A percentile compares a stretch with the other conserved stretches of the same genome.
phyloP scores from a whole-genome alignment of 2,888 invertebrate species.

The Agrochola circellaris region DNA sequence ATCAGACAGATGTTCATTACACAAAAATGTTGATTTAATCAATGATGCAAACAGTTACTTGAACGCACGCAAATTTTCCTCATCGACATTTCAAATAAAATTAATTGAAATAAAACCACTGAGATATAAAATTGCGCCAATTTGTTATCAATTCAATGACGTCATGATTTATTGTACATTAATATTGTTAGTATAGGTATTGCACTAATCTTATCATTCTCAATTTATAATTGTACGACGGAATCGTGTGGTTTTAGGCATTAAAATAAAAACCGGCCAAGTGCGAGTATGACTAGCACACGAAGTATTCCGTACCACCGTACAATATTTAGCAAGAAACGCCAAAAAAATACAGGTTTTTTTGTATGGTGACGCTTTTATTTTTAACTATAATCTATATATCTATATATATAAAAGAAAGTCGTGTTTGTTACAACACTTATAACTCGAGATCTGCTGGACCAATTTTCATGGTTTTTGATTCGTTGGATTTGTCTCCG shows the following conservation, averaged over 20 bases:
- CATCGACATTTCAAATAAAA: background rate
- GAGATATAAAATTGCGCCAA: conserved; percentile 4
- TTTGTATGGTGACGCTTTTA: too few species aligned
- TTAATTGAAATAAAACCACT: background rate
- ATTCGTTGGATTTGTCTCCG: too few species aligned
- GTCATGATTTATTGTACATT: background rate
- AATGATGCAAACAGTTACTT: background rate
- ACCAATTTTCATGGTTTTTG: too few species aligned
- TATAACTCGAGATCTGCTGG: too few species aligned
- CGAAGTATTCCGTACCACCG: too few species aligned
- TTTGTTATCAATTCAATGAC: conserved; percentile 32
- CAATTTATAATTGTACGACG: conserved; percentile 1
- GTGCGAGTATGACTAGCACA: too few species aligned
- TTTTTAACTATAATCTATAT: too few species aligned
- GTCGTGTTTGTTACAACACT: too few species aligned
- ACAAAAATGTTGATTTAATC: background rate
- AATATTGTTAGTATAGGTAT: background rate
- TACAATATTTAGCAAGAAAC: too few species aligned
- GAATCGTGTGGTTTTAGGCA: conserved; percentile 13
- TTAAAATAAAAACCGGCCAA: background rate
- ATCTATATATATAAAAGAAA: too few species aligned
- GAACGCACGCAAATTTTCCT: background rate
- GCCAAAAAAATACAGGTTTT: too few species aligned
- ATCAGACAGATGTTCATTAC: background rate
- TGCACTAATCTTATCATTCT: background rate